Conservation (phyloP, 2,113 vertebrate species). For the Triplophysa tibetana region DNA sequence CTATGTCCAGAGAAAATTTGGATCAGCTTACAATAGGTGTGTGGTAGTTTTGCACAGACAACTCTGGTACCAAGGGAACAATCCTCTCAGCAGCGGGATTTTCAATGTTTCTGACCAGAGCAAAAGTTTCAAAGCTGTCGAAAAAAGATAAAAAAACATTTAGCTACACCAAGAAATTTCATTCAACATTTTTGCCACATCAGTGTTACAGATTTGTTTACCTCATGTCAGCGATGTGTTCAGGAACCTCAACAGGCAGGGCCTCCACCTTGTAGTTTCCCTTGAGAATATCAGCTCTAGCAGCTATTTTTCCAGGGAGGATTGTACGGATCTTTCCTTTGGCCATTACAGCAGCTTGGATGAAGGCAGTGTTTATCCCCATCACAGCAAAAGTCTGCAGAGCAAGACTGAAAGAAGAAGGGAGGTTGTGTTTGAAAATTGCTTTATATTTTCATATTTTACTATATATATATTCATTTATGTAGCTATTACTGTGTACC, state of each 20-base stretch:
- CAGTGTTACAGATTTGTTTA: conserved; percentile 54
- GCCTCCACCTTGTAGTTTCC: conserved; percentile 75
- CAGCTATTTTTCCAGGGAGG: conserved; percentile 68
- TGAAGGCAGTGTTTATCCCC: conserved; percentile 77
- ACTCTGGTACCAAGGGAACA: conserved; percentile 68
- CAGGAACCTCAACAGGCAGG: conserved; percentile 69
- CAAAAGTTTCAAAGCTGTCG: conserved; percentile 74
- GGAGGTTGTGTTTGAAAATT: neutral
- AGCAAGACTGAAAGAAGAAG: conserved; percentile 66
- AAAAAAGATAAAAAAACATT: conserved; percentile 4
- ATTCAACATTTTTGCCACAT: neutral
- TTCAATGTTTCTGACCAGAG: conserved; percentile 76
- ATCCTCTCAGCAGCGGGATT: conserved; percentile 65
- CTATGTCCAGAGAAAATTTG: neutral
- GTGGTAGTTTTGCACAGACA: neutral
- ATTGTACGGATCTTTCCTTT: conserved; percentile 64
- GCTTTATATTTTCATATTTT: neutral
- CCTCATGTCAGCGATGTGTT: conserved; percentile 67
- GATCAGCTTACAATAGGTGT: conserved; percentile 35
- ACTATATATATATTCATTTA: neutral
- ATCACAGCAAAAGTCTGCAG: conserved; percentile 73
- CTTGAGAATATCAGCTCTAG: conserved; percentile 70
- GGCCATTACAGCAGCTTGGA: conserved; percentile 74
- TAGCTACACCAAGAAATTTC: neutral
- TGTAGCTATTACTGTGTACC: conserved; percentile 51